These are phyloP conservation scores for Macaria notata DNA, from an alignment of 2,888 invertebrate genomes.

Conservation along the genomic window DNA sequence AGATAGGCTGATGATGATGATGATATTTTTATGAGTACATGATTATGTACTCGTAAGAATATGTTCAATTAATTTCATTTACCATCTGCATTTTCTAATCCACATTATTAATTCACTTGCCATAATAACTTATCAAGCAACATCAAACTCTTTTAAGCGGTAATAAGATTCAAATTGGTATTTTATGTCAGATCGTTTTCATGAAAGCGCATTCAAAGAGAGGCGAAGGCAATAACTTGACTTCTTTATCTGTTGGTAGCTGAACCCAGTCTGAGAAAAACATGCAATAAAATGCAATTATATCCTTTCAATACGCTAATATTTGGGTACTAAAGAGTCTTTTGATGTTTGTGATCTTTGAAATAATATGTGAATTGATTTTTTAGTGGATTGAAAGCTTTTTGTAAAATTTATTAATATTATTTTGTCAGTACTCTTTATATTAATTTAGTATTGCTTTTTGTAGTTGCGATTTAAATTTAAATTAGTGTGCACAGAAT, in stretches of 20 bases:
- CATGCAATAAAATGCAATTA: slow-evolving; percentile 20
- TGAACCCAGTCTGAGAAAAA: slow-evolving; percentile 12
- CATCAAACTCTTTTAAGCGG: slow-evolving; percentile 11
- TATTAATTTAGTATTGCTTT: no score
- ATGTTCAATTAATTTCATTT: no score
- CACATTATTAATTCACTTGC: no score
- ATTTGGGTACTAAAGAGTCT: slow-evolving; percentile 11
- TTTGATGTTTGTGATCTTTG: slow-evolving; percentile 5
- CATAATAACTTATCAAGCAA: slow-evolving; percentile 12
- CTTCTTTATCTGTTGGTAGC: slow-evolving; percentile 22
- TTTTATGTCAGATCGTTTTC: slow-evolving; percentile 27
- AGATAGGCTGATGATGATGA: no score
- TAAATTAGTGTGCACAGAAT: no score
- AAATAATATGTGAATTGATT: not conserved
- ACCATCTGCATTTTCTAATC: not conserved
- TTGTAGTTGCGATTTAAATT: no score
- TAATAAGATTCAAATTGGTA: slow-evolving; percentile 25
- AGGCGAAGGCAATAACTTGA: slow-evolving; percentile 26
- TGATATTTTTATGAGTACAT: no score
- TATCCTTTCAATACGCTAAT: slow-evolving; percentile 12
- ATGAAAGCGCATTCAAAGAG: slow-evolving; percentile 42
- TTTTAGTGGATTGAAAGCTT: not conserved
- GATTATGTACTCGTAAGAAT: no score
- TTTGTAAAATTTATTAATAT: not conserved
- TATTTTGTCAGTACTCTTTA: no score